These are phyloP conservation scores for Sisyra nigra DNA, from an alignment of 2,888 invertebrate species.

Conservation along the genomic window DNA sequence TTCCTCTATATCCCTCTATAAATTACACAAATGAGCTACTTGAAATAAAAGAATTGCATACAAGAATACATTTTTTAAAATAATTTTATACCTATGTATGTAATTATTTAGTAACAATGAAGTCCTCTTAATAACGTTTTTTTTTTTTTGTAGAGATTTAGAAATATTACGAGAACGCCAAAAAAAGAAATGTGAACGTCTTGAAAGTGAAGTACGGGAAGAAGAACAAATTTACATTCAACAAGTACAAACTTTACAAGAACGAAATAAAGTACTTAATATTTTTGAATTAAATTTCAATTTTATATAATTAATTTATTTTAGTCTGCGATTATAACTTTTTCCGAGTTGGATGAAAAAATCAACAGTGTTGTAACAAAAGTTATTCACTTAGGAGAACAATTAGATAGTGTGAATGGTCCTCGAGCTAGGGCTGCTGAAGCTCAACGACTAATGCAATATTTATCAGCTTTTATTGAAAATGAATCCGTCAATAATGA, in stretches of 20 bases:
- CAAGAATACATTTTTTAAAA: too few species aligned
- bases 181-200: slow-evolving; percentile 66
- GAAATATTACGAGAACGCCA: slow-evolving; percentile 69
- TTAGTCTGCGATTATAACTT: slow-evolving; percentile 68
- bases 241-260: slow-evolving; percentile 67
- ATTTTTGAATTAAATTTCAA: background rate
- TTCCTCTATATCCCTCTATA: too few species aligned
- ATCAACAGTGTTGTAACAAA: slow-evolving; percentile 96
- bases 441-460: slow-evolving; percentile 80
- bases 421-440: slow-evolving; percentile 90
- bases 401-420: slow-evolving; percentile 89
- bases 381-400: slow-evolving; percentile 96
- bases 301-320: background rate
- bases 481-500: slow-evolving; percentile 72
- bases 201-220: slow-evolving; percentile 68
- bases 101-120: too few species aligned
- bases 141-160: slow-evolving; percentile 28
- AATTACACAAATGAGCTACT: too few species aligned
- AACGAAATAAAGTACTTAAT: slow-evolving; percentile 57
- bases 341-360: slow-evolving; percentile 84
- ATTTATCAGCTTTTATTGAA: slow-evolving; percentile 82
- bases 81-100: too few species aligned
- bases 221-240: slow-evolving; percentile 73
- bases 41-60: too few species aligned
- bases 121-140: too few species aligned